Evolutionary conservation across 2,797 vertebrate species (phyloP).

Genomic region (Muscicapa comitata): DNA sequence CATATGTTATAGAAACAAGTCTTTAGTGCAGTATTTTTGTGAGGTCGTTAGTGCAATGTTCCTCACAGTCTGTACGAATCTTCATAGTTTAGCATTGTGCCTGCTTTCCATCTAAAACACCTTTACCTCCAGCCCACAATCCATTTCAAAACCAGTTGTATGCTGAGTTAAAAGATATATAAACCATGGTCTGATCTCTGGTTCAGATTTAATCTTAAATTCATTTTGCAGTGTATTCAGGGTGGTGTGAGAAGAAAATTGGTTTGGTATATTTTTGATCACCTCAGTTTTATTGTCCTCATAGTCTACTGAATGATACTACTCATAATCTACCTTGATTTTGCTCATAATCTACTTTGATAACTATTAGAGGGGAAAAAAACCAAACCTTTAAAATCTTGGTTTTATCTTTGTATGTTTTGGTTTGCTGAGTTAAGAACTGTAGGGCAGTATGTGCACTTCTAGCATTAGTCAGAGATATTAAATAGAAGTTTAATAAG

Average conservation of each 20-base stretch:
- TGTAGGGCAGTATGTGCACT: neutral
- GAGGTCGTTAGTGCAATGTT: neutral
- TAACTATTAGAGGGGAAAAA: neutral
- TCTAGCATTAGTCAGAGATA: neutral
- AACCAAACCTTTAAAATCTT: neutral
- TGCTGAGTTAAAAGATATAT: neutral
- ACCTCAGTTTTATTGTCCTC: neutral
- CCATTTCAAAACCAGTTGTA: neutral
- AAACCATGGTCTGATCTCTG: neutral
- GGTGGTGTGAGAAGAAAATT: neutral
- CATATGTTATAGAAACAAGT: neutral
- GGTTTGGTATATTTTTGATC: neutral
- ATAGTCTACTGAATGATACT: neutral
- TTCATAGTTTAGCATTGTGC: neutral
- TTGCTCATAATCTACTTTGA: neutral
- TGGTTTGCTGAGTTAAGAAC: neutral
- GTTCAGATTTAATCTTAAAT: neutral
- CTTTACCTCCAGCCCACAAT: neutral
- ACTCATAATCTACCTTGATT: neutral
- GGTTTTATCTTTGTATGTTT: neutral
- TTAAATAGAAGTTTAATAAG: neutral
- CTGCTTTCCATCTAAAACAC: neutral
- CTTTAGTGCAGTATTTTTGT: neutral
- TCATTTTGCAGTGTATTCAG: neutral
- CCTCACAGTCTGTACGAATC: neutral